Evolutionary conservation across 1,140 invertebrate genomes (phyloP).

Genomic region (Neomicropteryx cornuta): DNA sequence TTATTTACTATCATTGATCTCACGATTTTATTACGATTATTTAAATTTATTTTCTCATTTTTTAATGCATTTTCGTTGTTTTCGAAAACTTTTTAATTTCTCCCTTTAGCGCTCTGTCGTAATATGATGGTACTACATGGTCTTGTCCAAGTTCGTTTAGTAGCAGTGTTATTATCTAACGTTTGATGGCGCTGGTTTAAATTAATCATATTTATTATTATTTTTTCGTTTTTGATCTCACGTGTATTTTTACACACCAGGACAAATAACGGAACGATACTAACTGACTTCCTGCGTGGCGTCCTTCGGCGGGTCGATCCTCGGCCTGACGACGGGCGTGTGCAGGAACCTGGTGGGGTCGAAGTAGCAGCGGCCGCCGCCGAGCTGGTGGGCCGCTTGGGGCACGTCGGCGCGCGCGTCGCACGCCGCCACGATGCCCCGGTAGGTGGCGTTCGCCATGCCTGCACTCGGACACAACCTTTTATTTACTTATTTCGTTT

Average conservation of each 20-base stretch:
- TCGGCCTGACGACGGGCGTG: conserved; percentile 23
- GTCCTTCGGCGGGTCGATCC: conserved; percentile 22
- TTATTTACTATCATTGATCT: too few relatives aligned
- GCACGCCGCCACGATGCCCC: conserved; percentile 26
- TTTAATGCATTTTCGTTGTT: too few relatives aligned
- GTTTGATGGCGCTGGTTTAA: too few relatives aligned
- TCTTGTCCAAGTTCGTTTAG: too few relatives aligned
- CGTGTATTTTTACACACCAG: not conserved
- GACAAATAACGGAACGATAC: not conserved
- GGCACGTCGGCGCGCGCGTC: conserved; percentile 30
- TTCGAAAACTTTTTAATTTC: too few relatives aligned
- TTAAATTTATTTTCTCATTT: too few relatives aligned
- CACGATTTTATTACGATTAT: too few relatives aligned
- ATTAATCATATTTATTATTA: too few relatives aligned
- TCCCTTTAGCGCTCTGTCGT: too few relatives aligned
- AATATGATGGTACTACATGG: too few relatives aligned
- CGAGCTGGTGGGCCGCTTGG: conserved; percentile 23
- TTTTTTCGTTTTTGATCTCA: too few relatives aligned
- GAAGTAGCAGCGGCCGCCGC: conserved; percentile 27
- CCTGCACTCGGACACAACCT: not conserved
- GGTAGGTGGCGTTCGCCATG: not conserved
- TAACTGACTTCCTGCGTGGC: not conserved
- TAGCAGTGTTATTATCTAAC: too few relatives aligned
- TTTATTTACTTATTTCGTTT: conserved; percentile 15
- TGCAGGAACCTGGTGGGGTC: conserved; percentile 35